These are phyloP conservation scores for Batillaria attramentaria DNA, from an alignment of 1,140 invertebrate genomes.

Conservation along the genomic window DNA sequence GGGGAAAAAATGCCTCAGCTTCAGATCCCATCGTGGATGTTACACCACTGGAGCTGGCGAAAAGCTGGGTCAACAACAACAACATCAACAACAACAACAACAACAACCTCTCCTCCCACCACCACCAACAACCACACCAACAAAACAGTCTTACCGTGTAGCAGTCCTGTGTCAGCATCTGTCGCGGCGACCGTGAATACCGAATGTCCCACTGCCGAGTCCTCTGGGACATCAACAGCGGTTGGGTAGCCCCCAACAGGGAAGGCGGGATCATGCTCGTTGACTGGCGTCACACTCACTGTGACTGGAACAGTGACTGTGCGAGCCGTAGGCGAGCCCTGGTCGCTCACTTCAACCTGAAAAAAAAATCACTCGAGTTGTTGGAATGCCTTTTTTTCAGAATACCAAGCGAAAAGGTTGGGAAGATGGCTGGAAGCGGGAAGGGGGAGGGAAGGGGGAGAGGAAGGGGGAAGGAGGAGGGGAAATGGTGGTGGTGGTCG, in stretches of 20 bases:
- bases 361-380: constrained; percentile 9
- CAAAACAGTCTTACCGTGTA: constrained; percentile 25
- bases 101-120: constrained; percentile 34
- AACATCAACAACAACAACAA: constrained; percentile 33
- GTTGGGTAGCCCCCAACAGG: constrained; percentile 30
- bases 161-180: constrained; percentile 41
- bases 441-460: no score
- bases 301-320: constrained; percentile 29
- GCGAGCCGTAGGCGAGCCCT: constrained; percentile 28
- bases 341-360: constrained; percentile 71
- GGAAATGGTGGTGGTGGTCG: no score
- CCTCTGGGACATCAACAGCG: constrained; percentile 41
- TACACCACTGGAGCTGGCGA: no score
- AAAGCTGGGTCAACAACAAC: no score
- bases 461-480: no score
- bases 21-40: no score
- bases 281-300: constrained; percentile 82
- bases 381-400: no score
- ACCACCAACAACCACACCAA: constrained; percentile 4
- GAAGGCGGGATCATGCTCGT: constrained; percentile 86
- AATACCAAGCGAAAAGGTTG: no score
- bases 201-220: constrained; percentile 24
- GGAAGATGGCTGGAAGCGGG: no score
- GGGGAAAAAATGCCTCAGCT: no score
- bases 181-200: constrained; percentile 49